phyloP scores from a whole-genome alignment of 1,140 invertebrate genomes.

The Hylaeus anthracinus region DNA sequence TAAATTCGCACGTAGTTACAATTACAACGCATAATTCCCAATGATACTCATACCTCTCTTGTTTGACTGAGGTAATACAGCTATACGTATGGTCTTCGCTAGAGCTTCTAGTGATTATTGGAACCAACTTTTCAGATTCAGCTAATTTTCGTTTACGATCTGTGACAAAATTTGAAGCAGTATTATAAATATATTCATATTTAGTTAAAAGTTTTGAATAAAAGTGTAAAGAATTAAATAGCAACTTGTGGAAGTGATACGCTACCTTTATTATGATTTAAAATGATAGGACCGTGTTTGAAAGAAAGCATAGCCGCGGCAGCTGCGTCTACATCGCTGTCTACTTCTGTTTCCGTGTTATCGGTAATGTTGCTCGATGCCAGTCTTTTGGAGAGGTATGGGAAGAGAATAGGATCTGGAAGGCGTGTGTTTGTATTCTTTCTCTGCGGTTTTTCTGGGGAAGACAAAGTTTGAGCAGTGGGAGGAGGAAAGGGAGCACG shows the following conservation, averaged over 20 bases:
- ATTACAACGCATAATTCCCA: not conserved
- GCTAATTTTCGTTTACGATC: constrained; percentile 75
- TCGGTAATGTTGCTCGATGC: constrained; percentile 81
- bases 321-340: constrained; percentile 88
- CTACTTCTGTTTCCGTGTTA: constrained; percentile 80
- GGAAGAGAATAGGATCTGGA: constrained; percentile 89
- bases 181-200: not conserved
- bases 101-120: constrained; percentile 87
- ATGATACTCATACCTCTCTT: constrained; percentile 70
- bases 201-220: no score
- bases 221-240: no score
- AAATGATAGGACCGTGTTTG: constrained; percentile 85
- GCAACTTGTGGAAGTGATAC: not conserved
- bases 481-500: constrained; percentile 92
- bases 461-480: constrained; percentile 75
- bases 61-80: constrained; percentile 76
- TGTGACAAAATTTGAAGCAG: constrained; percentile 42
- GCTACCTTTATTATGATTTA: constrained; percentile 81
- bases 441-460: constrained; percentile 72
- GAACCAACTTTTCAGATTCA: constrained; percentile 78
- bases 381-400: constrained; percentile 87
- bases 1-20: no score
- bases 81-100: constrained; percentile 91
- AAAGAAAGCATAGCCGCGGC: constrained; percentile 91
- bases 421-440: constrained; percentile 77